Conservation (phyloP, 2,113 vertebrate genomes). For the Neolamprologus ventralis region DNA sequence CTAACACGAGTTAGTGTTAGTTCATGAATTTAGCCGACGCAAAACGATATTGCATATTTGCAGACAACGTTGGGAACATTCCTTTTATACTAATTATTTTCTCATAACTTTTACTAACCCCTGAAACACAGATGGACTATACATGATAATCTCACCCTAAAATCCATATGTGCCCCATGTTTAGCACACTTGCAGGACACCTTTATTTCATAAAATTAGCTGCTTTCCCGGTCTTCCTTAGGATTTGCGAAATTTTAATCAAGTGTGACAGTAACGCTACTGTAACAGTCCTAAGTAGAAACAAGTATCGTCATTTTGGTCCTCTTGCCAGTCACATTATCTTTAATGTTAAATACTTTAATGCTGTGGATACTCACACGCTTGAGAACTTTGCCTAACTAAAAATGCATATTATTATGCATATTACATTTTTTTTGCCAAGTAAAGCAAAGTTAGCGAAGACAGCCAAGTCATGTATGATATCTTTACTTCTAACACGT, state of each 20-base stretch:
- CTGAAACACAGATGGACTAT: background rate
- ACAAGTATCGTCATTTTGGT: background rate
- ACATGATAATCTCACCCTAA: background rate
- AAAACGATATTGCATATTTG: background rate
- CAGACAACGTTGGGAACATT: background rate
- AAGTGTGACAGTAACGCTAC: background rate
- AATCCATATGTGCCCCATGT: background rate
- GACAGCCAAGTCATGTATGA: background rate
- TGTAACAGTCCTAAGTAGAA: background rate
- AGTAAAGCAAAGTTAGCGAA: background rate
- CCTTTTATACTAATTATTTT: background rate
- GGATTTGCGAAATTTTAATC: background rate
- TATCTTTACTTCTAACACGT: background rate
- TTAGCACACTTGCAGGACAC: background rate
- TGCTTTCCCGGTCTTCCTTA: background rate
- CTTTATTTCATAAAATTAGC: background rate
- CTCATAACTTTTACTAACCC: background rate
- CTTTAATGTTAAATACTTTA: background rate
- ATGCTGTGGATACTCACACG: background rate
- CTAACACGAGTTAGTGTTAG: background rate
- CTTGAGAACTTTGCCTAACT: background rate
- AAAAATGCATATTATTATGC: background rate
- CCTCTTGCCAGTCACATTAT: background rate
- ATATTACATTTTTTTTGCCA: background rate
- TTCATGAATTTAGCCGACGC: no score